Conservation (phyloP, 2,888 invertebrate genomes). For the Rotaria sp. region DNA sequence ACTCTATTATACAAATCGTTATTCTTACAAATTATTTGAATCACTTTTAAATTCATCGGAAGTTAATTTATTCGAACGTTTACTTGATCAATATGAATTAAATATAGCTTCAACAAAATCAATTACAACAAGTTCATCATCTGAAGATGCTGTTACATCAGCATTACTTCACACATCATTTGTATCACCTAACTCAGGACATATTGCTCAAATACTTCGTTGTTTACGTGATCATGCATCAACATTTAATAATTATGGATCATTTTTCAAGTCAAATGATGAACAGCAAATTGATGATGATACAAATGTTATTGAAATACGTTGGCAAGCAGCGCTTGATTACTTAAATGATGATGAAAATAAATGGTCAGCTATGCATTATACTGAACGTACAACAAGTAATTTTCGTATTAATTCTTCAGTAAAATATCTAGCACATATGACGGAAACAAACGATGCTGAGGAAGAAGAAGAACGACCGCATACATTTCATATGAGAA, state of each 20-base stretch:
- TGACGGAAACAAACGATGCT: not conserved
- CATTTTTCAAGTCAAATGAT: not conserved
- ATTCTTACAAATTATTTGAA: not conserved
- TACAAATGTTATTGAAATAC: not conserved
- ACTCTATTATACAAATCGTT: not conserved
- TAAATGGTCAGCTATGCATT: not conserved
- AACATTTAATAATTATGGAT: not conserved
- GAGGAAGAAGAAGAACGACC: not conserved
- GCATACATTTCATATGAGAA: not conserved
- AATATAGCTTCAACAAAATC: not conserved
- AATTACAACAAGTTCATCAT: not conserved
- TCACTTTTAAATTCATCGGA: not conserved
- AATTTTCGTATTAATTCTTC: not conserved
- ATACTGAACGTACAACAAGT: not conserved
- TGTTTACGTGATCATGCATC: slow-evolving; percentile 12
- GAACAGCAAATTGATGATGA: not conserved
- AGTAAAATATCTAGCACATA: not conserved
- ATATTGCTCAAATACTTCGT: not conserved
- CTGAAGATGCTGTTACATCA: not conserved
- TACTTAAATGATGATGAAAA: not conserved
- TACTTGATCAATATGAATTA: slow-evolving; percentile 19
- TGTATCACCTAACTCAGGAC: not conserved
- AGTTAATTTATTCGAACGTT: not conserved
- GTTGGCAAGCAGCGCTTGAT: not conserved
- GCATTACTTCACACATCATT: not conserved